Base-by-base conservation (phyloP, 2,888 invertebrate species). In the Lordiphosa fenestrarum region DNA sequence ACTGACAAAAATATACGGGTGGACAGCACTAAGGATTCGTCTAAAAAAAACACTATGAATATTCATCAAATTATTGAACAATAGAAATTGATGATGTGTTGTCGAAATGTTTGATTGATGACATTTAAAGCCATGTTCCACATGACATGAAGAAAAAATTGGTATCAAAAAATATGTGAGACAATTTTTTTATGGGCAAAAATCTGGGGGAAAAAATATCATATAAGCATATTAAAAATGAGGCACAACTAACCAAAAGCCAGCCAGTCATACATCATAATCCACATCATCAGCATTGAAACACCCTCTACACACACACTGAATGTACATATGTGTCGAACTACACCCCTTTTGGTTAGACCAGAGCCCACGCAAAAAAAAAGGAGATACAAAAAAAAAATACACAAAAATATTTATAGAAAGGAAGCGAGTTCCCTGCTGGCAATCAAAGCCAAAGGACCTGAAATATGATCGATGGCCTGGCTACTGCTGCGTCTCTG, bases 391-490 rank as follows among this genome's bases (percentile, higher is more conserved):
- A 62, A 63, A 56, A 23, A 46, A 6, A 33, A 47, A 50, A 50
- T 19, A 54, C 4, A 23, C 15, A 39, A 39, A 53, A 39, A 30
- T 38, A 37, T 30, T 15, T 15, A 47, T 10, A 44, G 50, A 15
- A 38, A 53, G 53, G 47, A 42, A 23, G 54, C 37, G 23, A 42
- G 61, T 39, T 62, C 62, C 71, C 67, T 70, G 73, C 59, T 75
- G 80, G 69, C 83, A 84, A 83, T 77, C 73, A 81, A 71, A 85
- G 81, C 81, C 66, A 80, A 69, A 60, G 56, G 65, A 68, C 76
- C 65, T 71, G 82, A 81, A 85, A 84, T 82, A 83, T 83, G 82
- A 85, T 83, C 70, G 85, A 83, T 82, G 78, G 65, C 50, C 66
- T 59, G 58, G 66, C 83, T 80, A 67, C 81, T 69, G 67, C 64